Conservation (phyloP, 64 coral and sea anemone genomes). For the Anthopleura sola region DNA sequence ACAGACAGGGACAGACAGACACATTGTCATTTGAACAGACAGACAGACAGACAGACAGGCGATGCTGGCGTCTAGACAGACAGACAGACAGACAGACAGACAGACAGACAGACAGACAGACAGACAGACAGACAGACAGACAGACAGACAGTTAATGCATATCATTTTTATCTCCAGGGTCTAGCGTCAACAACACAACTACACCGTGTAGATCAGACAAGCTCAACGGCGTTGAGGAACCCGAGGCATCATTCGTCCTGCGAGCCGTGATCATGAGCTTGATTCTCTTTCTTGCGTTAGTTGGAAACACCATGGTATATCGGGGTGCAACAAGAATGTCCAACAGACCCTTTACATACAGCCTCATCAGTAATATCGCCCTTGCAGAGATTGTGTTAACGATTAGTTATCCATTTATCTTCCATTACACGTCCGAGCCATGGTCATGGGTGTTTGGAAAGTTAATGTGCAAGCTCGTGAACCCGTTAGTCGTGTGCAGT, state of each 20-base stretch:
- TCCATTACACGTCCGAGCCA: background rate
- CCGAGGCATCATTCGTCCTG: background rate
- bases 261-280: background rate
- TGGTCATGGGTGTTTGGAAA: background rate
- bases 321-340: background rate
- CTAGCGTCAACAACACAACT: background rate
- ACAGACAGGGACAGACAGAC: too few relatives aligned
- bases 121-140: too few relatives aligned
- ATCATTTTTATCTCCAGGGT: background rate
- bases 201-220: background rate
- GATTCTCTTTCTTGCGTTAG: background rate
- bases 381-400: background rate
- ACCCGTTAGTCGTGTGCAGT: background rate
- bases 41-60: too few relatives aligned
- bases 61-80: too few relatives aligned
- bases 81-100: too few relatives aligned
- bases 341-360: background rate
- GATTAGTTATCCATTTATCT: background rate
- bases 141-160: too few relatives aligned
- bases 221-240: background rate
- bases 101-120: too few relatives aligned
- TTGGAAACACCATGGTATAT: background rate
- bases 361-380: background rate
- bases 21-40: too few relatives aligned
- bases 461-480: background rate